phyloP scores from a whole-genome alignment of 2,888 invertebrate genomes.

The Caenorhabditis sp. region DNA sequence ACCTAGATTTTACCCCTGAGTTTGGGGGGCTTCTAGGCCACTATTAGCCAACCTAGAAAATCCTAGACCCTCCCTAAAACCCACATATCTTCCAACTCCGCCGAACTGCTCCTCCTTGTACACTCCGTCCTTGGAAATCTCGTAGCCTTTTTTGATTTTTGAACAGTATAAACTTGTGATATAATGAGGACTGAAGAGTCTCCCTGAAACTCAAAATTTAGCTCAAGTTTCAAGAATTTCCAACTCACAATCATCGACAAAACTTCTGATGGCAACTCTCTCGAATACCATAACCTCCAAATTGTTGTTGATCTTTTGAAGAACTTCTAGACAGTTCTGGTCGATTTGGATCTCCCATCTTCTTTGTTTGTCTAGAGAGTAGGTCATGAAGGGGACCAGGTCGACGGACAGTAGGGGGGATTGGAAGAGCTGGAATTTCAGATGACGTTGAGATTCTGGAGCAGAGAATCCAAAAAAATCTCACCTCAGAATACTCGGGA shows the following conservation, averaged over 20 bases:
- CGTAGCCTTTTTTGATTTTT: not conserved
- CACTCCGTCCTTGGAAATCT: not conserved
- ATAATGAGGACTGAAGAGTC: not conserved
- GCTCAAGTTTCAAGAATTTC: no score
- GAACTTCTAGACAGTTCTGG: not conserved
- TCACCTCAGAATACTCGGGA: not conserved
- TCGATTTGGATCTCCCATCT: conserved; percentile 10
- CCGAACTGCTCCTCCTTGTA: not conserved
- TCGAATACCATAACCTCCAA: not conserved
- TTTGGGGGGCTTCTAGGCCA: no score
- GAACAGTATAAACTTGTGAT: not conserved
- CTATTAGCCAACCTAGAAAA: no score
- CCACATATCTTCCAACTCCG: conserved; percentile 24
- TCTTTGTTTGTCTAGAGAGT: conserved; percentile 17
- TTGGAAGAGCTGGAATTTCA: not conserved
- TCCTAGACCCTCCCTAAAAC: not conserved
- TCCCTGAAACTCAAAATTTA: conserved; percentile 10
- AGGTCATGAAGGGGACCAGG: not conserved
- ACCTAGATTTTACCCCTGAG: no score
- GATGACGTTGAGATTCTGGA: not conserved
- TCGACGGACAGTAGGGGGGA: not conserved
- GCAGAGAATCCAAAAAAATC: no score
- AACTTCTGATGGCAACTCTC: not conserved
- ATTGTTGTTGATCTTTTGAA: conserved; percentile 11
- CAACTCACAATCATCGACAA: conserved; percentile 18